phyloP scores from a whole-genome alignment of 2,113 vertebrate genomes.

The Catharus bicknelli region DNA sequence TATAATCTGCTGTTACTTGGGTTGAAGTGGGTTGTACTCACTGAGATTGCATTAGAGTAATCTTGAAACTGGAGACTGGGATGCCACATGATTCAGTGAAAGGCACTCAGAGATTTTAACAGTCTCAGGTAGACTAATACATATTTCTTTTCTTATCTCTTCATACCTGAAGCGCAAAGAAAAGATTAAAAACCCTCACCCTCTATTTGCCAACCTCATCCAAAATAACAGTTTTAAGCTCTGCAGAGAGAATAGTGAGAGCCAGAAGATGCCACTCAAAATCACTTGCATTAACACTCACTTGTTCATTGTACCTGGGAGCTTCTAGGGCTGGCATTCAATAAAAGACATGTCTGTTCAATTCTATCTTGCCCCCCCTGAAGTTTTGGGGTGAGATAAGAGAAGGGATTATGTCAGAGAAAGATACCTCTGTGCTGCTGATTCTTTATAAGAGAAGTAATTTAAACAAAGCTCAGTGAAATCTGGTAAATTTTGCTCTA shows the following conservation, averaged over 20 bases:
- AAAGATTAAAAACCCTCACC: slow-evolving; percentile 23
- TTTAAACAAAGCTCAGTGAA: slow-evolving; percentile 1
- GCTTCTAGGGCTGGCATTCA: not conserved
- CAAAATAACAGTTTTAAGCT: not conserved
- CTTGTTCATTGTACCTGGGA: not conserved
- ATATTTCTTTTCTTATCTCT: slow-evolving; percentile 40
- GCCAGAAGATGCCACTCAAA: not conserved
- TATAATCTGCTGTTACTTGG: not conserved
- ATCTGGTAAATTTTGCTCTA: not conserved
- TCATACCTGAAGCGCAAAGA: not conserved
- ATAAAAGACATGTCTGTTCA: not conserved
- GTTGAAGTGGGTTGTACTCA: not conserved
- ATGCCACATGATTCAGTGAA: slow-evolving; percentile 5
- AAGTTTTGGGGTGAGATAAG: not conserved
- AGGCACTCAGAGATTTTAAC: slow-evolving; percentile 32
- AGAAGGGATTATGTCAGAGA: not conserved
- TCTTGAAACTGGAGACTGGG: not conserved
- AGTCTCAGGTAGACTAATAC: slow-evolving; percentile 11
- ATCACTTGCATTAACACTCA: not conserved
- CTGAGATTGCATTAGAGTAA: not conserved
- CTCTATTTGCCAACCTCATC: slow-evolving; percentile 19
- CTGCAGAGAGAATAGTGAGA: not conserved
- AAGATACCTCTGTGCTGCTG: not conserved
- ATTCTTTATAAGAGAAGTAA: not conserved
- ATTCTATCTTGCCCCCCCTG: not conserved